Percentiles rank a stretch among this genome's conserved stretches.
phyloP scores from a whole-genome alignment of 2,888 invertebrate species.

The Oasisia sp. region DNA sequence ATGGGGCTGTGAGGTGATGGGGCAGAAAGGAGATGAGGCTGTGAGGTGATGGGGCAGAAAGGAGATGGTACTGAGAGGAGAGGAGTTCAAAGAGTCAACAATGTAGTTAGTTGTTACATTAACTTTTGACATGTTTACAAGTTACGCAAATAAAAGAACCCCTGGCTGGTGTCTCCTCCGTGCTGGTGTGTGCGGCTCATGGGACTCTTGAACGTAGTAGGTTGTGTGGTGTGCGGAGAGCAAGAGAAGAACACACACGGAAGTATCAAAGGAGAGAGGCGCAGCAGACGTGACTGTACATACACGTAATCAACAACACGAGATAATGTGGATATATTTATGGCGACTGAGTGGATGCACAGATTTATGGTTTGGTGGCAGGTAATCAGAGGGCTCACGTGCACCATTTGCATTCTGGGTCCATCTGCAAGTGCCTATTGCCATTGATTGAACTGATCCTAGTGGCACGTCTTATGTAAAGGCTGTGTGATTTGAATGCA shows the following conservation, averaged over 20 bases:
- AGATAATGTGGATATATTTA: neutral
- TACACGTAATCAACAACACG: neutral
- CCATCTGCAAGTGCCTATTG: neutral
- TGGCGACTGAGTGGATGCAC: neutral
- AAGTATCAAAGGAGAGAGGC: neutral
- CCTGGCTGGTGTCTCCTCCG: neutral
- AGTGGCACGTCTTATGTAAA: neutral
- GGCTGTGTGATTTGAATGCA: neutral
- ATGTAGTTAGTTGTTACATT: neutral
- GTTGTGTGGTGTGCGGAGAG: neutral
- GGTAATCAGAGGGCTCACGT: neutral
- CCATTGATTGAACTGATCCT: neutral
- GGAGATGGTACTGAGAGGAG: too few relatives aligned
- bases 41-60: too few relatives aligned
- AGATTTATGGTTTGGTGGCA: neutral
- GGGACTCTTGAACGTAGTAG: neutral
- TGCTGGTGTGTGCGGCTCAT: neutral
- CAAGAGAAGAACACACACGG: neutral
- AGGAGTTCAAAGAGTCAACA: too few relatives aligned
- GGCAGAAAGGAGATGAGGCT: too few relatives aligned
- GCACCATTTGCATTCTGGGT: neutral
- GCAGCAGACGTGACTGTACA: too few relatives aligned
- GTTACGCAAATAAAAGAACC: neutral
- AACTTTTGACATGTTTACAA: neutral
- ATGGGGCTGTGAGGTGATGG: too few relatives aligned